Evolutionary conservation across 2,888 invertebrate genomes (phyloP).

Genomic region (Halictus quadricinctus): DNA sequence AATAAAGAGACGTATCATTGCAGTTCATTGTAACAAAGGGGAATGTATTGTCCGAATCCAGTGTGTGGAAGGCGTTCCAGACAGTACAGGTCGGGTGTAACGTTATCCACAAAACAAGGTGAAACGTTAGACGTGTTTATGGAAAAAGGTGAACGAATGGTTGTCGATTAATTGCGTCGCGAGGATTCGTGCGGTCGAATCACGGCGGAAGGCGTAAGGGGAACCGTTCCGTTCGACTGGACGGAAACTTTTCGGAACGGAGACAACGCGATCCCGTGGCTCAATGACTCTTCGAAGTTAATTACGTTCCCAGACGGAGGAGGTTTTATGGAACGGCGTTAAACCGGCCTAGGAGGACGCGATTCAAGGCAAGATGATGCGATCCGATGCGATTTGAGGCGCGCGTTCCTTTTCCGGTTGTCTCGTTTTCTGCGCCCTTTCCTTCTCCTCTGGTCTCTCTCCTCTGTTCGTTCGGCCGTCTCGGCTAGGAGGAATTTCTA

Average conservation of each 20-base stretch:
- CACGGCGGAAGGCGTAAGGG: background rate
- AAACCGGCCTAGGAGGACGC: conserved; percentile 20
- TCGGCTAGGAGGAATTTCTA: conserved; percentile 75
- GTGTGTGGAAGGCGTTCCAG: background rate
- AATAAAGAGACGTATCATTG: background rate
- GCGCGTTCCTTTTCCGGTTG: conserved; percentile 36
- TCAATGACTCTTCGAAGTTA: conserved; percentile 39
- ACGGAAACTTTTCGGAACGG: background rate
- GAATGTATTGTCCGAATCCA: too few species aligned
- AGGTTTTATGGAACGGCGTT: conserved; percentile 6
- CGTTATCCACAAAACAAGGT: background rate
- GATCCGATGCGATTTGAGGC: conserved; percentile 1
- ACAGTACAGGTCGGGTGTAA: background rate
- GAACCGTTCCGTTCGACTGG: background rate
- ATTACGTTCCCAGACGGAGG: conserved; percentile 18
- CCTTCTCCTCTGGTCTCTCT: conserved; percentile 35
- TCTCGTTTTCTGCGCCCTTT: conserved; percentile 47
- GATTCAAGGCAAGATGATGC: background rate
- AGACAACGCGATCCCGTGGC: conserved; percentile 12
- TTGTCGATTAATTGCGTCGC: conserved; percentile 24
- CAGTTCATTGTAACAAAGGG: background rate
- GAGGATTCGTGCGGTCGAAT: background rate
- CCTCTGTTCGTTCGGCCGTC: conserved; percentile 65
- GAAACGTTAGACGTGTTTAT: conserved; percentile 4
- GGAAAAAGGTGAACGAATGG: background rate